Base-by-base conservation (phyloP, 1,140 invertebrate genomes). In the Alviniconcha marisindica region DNA sequence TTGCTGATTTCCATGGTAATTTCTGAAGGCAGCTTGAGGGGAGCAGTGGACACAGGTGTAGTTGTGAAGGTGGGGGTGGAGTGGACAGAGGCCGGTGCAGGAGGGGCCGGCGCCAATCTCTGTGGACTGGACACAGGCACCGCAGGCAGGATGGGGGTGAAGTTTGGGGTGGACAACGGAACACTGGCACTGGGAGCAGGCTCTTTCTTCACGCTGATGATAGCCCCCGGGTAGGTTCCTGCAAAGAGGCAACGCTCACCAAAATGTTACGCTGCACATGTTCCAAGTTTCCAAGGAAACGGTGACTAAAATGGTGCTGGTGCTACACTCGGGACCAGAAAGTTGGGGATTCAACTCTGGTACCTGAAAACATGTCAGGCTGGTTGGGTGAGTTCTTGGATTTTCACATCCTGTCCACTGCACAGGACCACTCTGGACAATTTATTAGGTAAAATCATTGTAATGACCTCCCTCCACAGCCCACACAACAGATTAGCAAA, bases 141-240 rank as follows among this genome's bases (percentile, higher is more conserved):
- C 40, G 71, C 44, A 31, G 51, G 51, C 33, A 51, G 82, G 60
- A 77, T 28, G 24, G 76, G 42, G 1, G 38, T 77, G 80, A 74
- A 77, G 71, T 73, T 80, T 54, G 80, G 56, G 7, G 74, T 60
- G 28, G 60, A 63, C 12, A 63, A n/a, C 18, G 84, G 56, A 31
- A 63, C 15, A 42, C 82, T 38, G 73, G 74, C 77, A 31, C 56
- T 83, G 84, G 31, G 14, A 31, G 85, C 31, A 40, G 86, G 85
- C 48, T 90, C 89, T n/a, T 90, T 88, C 76, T 92, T 91, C 54
- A 90, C 87, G 82, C 66, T 89, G 33, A 89, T 87, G 24, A 87
- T 60, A n/a, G 90, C 90, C n/a, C 90, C 89, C 51, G 88, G 89
- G 69, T 91, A 92, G 1, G 89, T 91, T 15, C 90, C 91, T 92